phyloP scores from a whole-genome alignment of 2,113 vertebrate species.

The Myotis brandtii region DNA sequence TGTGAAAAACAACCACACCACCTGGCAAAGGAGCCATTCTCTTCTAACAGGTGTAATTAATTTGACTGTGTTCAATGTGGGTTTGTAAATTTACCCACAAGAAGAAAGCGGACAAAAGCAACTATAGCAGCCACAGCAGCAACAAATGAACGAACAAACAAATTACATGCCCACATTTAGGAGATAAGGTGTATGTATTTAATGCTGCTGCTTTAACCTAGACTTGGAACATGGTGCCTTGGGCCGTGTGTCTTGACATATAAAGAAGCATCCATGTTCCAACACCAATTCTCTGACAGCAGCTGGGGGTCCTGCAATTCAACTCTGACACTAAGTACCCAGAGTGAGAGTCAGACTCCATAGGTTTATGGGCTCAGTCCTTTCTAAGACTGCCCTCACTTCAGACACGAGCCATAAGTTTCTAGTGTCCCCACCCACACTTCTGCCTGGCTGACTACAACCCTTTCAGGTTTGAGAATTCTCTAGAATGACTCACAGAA shows the following conservation, averaged over 20 bases:
- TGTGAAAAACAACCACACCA: neutral
- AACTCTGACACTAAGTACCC: neutral
- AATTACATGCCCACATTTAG: neutral
- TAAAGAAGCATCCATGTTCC: neutral
- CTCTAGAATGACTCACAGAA: neutral
- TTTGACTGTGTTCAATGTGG: neutral
- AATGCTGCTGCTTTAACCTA: neutral
- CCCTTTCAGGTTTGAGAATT: neutral
- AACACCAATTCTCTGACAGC: neutral
- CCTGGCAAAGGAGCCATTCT: neutral
- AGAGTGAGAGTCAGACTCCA: neutral
- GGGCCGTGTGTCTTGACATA: neutral
- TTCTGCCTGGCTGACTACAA: neutral
- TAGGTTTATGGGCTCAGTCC: neutral
- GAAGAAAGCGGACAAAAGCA: slow-evolving; percentile 24
- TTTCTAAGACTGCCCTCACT: neutral
- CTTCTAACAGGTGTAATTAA: slow-evolving; percentile 33
- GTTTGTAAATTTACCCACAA: slow-evolving; percentile 13
- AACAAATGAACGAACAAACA: neutral
- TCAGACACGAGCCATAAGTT: neutral
- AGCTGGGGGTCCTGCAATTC: neutral
- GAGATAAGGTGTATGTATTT: neutral
- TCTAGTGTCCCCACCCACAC: neutral
- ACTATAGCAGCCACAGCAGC: neutral
- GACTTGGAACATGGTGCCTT: neutral